phyloP scores from a whole-genome alignment of 2,113 vertebrate genomes.

The Suncus etruscus region DNA sequence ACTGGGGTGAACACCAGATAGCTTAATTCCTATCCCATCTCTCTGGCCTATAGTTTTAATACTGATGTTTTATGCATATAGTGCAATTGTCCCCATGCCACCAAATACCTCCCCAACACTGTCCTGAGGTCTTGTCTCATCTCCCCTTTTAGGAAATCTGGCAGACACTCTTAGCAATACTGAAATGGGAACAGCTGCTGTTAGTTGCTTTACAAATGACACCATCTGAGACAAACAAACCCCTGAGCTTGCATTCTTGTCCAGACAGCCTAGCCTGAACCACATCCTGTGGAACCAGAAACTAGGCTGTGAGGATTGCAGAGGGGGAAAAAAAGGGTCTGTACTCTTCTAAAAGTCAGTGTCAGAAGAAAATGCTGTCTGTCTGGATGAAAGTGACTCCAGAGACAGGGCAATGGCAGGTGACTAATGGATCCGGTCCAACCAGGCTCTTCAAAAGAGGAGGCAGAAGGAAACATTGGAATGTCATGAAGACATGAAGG shows the following conservation, averaged over 20 bases:
- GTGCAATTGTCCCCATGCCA: too few relatives aligned
- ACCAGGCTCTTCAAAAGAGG: background rate
- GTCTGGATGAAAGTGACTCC: background rate
- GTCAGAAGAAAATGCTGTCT: background rate
- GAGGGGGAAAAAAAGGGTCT: background rate
- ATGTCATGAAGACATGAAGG: background rate
- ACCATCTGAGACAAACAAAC: background rate
- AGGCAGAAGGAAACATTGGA: background rate
- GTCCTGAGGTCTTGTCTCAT: too few relatives aligned
- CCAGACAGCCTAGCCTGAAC: background rate
- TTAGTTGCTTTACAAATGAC: too few relatives aligned
- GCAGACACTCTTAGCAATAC: background rate
- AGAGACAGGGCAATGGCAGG: slow-evolving; percentile 5
- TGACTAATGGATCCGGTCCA: background rate
- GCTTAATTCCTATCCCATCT: too few relatives aligned
- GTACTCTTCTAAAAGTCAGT: background rate
- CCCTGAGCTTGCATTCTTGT: background rate
- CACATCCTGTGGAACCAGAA: background rate
- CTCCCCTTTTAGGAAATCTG: background rate
- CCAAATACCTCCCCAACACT: too few relatives aligned
- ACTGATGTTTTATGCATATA: too few relatives aligned
- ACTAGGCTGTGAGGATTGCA: background rate
- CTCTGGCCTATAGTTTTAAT: too few relatives aligned
- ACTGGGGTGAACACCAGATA: too few relatives aligned
- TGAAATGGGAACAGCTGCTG: too few relatives aligned